Base-by-base conservation (phyloP, 2,797 vertebrate species). In the Numenius phaeopus region DNA sequence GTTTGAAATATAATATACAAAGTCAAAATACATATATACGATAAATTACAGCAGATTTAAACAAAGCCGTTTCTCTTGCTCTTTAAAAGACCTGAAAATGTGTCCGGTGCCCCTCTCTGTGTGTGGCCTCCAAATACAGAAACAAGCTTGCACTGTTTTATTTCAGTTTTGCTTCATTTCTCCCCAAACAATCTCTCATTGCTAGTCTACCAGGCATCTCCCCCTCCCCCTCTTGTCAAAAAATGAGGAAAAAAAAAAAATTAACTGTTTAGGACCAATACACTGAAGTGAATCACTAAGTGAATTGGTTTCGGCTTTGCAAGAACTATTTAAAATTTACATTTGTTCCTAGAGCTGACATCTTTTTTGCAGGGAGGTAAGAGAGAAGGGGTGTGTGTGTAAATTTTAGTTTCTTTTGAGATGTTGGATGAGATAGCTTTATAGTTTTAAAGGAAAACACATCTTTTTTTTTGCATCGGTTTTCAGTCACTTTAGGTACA, bases 141-240 rank as follows among this genome's bases (percentile, higher is more conserved):
- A 96, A 98, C 94, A 97, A 98, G 83, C 96, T 95, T 87, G 95
- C 88, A 97, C 97, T 98, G 98, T 97, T 98, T 98, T 97, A 98
- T 98, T 98, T 98, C 97, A 98, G 97, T 95, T 98, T 98, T 98
- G 97, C 97, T 97, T 98, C 98, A 97, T 97, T 98, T 98, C 97
- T 97, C 89, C 97, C 94, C 94, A 98, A 97, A 98, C 97, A 98
- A 96, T 96, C 97, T 97, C 95, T 97, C 93, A 93, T 70, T 96
- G 64, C 92, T 97, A 95, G 94, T 97, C 95, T 93, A 98, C 82
- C 40, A 94, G 87, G 55, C 77, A 80, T 87, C 83, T 52, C n/a
- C 67, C 65, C 94, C 81, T 87, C 64, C 55, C 52, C 54, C 75
- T 34, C 59, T 85, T 62, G 90, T 84, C 67, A 72, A 87, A 73